These are phyloP conservation scores for Brachypterus glaber DNA, from an alignment of 2,888 invertebrate species.

Conservation along the genomic window DNA sequence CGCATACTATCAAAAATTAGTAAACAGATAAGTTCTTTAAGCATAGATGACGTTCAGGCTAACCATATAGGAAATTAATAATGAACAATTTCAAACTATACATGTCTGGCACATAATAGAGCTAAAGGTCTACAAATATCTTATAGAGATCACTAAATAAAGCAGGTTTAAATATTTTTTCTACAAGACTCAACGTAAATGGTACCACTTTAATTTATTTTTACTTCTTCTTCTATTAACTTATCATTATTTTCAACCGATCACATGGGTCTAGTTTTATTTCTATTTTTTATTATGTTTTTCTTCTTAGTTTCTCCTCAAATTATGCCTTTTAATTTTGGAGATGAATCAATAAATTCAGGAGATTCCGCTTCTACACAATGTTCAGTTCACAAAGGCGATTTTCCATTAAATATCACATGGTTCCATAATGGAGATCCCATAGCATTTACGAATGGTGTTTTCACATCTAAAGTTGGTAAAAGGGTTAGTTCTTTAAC, in stretches of 20 bases:
- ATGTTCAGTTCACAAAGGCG: constrained; percentile 53
- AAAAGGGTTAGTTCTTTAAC: constrained; percentile 50
- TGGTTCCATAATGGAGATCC: constrained; percentile 50
- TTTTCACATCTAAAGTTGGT: constrained; percentile 43
- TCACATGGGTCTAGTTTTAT: constrained; percentile 23
- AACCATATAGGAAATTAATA: constrained; percentile 67
- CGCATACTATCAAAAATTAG: constrained; percentile 41
- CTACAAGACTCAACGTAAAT: constrained; percentile 57
- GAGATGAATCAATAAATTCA: constrained; percentile 50
- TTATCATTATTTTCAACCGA: too few species aligned
- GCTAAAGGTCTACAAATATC: too few species aligned
- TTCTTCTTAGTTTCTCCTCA: constrained; percentile 37
- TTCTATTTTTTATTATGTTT: too few species aligned
- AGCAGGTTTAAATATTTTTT: constrained; percentile 58
- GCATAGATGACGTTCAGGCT: constrained; percentile 58
- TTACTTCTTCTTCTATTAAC: too few species aligned
- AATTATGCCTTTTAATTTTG: constrained; percentile 49
- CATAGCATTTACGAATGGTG: constrained; percentile 46
- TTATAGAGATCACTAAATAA: too few species aligned
- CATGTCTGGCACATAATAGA: constrained; percentile 46
- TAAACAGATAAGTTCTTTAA: constrained; percentile 48
- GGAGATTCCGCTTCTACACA: constrained; percentile 52
- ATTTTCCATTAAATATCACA: constrained; percentile 49
- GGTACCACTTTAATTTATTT: too few species aligned
- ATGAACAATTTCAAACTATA: too few species aligned